A percentile compares a stretch with the other conserved stretches of the same genome.
Evolutionary conservation across 2,888 invertebrate species (phyloP).

Genomic region (Hyppa rectilinea): DNA sequence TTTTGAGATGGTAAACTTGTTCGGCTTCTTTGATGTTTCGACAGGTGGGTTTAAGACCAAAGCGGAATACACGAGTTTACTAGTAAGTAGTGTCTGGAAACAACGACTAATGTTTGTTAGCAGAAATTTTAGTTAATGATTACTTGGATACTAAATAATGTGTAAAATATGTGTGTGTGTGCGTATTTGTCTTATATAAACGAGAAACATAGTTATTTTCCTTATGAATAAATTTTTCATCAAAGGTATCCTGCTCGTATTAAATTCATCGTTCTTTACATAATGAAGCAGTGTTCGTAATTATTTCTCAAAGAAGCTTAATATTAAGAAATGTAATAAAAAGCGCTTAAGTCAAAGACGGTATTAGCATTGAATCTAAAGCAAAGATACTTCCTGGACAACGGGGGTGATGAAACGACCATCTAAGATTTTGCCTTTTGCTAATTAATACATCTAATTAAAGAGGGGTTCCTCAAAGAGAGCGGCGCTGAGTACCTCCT

Average conservation of each 20-base stretch:
- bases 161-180: no score
- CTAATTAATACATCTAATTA: slow-evolving; percentile 76
- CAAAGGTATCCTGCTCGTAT: slow-evolving; percentile 39
- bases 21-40: slow-evolving; percentile 19
- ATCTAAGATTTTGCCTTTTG: slow-evolving; percentile 52
- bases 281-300: slow-evolving; percentile 38
- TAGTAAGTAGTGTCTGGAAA: background rate
- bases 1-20: slow-evolving; percentile 35
- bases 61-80: slow-evolving; percentile 5
- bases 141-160: background rate
- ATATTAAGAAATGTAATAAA: slow-evolving; percentile 25
- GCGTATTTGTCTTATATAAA: background rate
- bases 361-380: slow-evolving; percentile 35
- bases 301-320: slow-evolving; percentile 38
- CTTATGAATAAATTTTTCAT: slow-evolving; percentile 24
- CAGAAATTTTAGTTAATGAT: background rate
- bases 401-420: slow-evolving; percentile 49
- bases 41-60: background rate
- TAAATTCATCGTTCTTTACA: slow-evolving; percentile 28
- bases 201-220: slow-evolving; percentile 4
- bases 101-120: background rate
- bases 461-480: slow-evolving; percentile 60
- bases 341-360: slow-evolving; percentile 27
- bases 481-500: slow-evolving; percentile 44
- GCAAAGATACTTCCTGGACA: slow-evolving; percentile 47